Evolutionary conservation across 1,140 invertebrate genomes (phyloP).

Genomic region (Capitella teleta): DNA sequence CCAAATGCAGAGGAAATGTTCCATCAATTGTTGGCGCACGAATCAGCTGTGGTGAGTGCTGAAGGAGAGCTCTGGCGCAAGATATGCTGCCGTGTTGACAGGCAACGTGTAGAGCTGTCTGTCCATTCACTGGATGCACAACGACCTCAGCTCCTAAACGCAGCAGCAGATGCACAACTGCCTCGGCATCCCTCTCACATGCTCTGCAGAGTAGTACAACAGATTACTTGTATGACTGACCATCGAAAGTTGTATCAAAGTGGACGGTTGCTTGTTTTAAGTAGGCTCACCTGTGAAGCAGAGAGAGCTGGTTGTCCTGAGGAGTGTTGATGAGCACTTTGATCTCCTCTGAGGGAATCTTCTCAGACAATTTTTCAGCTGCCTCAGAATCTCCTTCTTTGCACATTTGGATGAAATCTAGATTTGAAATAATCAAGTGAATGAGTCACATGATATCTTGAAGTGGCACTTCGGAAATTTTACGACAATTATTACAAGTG

Average conservation of each 20-base stretch:
- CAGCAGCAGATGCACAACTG: conserved; percentile 67
- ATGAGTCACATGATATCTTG: no score
- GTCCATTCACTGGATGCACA: conserved; percentile 75
- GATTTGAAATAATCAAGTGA: no score
- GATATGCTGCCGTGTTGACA: conserved; percentile 53
- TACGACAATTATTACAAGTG: no score
- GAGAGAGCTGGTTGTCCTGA: conserved; percentile 1
- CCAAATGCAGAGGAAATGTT: conserved; percentile 85
- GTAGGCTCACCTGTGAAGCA: conserved; percentile 4
- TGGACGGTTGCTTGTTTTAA: background rate
- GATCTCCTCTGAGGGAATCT: background rate
- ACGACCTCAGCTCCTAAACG: conserved; percentile 71
- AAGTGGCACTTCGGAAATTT: no score
- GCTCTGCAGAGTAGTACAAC: conserved; percentile 19
- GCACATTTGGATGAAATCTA: no score
- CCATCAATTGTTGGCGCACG: conserved; percentile 74
- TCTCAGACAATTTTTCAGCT: background rate
- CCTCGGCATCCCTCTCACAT: conserved; percentile 44
- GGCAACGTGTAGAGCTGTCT: conserved; percentile 84
- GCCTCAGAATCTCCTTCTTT: background rate
- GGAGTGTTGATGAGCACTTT: background rate
- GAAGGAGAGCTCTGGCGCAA: conserved; percentile 67
- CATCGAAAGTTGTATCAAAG: background rate
- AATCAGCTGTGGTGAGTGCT: conserved; percentile 53
- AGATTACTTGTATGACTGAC: background rate